Evolutionary conservation across 1,140 invertebrate genomes (phyloP).

Genomic region (Cotesia glomerata): DNA sequence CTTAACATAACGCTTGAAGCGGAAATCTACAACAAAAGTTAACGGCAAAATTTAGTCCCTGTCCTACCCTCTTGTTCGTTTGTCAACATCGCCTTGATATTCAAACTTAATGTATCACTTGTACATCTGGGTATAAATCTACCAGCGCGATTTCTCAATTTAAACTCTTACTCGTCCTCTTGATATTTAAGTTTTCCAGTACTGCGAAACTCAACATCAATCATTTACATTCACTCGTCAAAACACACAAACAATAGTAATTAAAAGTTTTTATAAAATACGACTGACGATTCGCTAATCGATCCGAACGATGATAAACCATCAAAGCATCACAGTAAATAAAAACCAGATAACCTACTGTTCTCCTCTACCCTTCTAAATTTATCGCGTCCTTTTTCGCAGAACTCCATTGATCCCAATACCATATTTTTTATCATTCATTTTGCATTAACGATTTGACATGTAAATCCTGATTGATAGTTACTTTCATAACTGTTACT

Average conservation of each 20-base stretch:
- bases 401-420: conserved; percentile 23
- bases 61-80: conserved; percentile 12
- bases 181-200: too few species aligned
- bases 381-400: not conserved
- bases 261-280: too few species aligned
- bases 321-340: not conserved
- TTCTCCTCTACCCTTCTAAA: not conserved
- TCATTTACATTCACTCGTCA: too few species aligned
- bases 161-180: too few species aligned
- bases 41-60: not conserved
- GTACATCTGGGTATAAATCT: not conserved
- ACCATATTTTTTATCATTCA: not conserved
- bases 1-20: too few species aligned
- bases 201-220: too few species aligned
- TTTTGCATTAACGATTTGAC: not conserved
- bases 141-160: too few species aligned
- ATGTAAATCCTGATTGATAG: conserved; percentile 21
- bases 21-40: conserved; percentile 8
- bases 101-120: conserved; percentile 21
- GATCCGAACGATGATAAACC: conserved; percentile 27
- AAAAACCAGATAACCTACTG: too few species aligned
- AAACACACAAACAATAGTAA: too few species aligned
- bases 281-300: conserved; percentile 22
- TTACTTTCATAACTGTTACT: not conserved
- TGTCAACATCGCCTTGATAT: conserved; percentile 34